Base-by-base conservation (phyloP, 1,140 invertebrate genomes). In the Uloborus diversus region DNA sequence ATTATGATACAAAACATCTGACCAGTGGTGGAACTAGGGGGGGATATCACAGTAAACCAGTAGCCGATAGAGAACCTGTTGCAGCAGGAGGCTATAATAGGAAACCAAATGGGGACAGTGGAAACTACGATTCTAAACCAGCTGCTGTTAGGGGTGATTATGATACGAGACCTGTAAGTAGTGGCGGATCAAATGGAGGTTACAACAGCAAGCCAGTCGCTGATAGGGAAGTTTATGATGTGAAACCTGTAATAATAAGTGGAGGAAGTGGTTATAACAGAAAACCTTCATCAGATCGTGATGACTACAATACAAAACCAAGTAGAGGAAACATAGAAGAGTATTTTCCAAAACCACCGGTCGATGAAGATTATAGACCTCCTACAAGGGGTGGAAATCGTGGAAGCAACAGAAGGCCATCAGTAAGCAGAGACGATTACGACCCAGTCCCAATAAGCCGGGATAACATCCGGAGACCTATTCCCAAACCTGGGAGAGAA, bases 131-230 rank as follows among this genome's bases (percentile, higher is more conserved):
- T 20, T 20, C 49, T 17, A 53, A 53, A 20, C 49, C 49, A 53
- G 49, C 23, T 20, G 49, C 23, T 0, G 49, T 28, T n/a, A 53
- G 49, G n/a, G 49, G 37, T 13, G 73, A 64, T 64, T 66, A 78
- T 11, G 28, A 33, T 4, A 47, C 73, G 1, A 68, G 49, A 28
- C 73, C 73, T 57, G 73, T 76, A 0, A n/a, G 53, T 1, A 53
- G 14, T 3, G 56, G 37, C 17, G 53, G 33, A 42, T 5, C 7
- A 7, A 42, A 9, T 33, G 56, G 37, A 27, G 53, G 33, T n/a
- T 57, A 71, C 17, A 4, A 28, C 3, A 13, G 14, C 1, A 71
- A 71, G 23, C 49, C 49, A 7, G 49, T n/a, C 20, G 49, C 13
- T 14, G 49, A 53, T 47, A 68, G n/a, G n/a, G n/a, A n/a, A n/a